A percentile compares a stretch with the other conserved stretches of the same genome.
These are phyloP conservation scores for Euwallacea fornicatus DNA, from an alignment of 1,140 invertebrate species.

Conservation along the genomic window DNA sequence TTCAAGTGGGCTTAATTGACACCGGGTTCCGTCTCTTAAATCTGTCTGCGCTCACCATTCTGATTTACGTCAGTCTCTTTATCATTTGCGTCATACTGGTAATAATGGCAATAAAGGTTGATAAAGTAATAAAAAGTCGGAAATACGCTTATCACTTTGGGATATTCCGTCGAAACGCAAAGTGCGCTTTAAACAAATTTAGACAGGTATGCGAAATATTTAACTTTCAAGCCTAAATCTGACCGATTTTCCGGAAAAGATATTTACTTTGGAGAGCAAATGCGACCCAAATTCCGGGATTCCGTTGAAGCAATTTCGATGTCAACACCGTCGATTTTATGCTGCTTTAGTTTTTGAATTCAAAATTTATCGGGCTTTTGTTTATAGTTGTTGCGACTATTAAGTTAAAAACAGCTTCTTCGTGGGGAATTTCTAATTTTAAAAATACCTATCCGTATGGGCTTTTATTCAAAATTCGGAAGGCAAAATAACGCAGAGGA, in stretches of 20 bases:
- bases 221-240: neutral
- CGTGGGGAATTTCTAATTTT: too few relatives aligned
- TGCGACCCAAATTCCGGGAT: constrained; percentile 22
- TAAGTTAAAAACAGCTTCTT: too few relatives aligned
- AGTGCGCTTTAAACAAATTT: too few relatives aligned
- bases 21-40: neutral
- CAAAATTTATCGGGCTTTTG: constrained; percentile 4
- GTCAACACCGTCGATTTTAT: constrained; percentile 22
- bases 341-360: constrained; percentile 11
- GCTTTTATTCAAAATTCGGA: too few relatives aligned
- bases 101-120: neutral
- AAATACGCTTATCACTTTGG: too few relatives aligned
- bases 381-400: too few relatives aligned
- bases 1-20: neutral
- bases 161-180: too few relatives aligned
- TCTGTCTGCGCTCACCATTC: neutral
- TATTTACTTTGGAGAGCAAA: constrained; percentile 19
- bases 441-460: too few relatives aligned
- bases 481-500: too few relatives aligned
- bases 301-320: constrained; percentile 13
- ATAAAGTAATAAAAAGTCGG: too few relatives aligned
- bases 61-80: neutral
- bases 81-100: neutral
- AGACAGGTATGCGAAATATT: neutral
- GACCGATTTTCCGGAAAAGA: constrained; percentile 6